Conservation (phyloP, 2,113 vertebrate genomes). For the Pluvianellus socialis region DNA sequence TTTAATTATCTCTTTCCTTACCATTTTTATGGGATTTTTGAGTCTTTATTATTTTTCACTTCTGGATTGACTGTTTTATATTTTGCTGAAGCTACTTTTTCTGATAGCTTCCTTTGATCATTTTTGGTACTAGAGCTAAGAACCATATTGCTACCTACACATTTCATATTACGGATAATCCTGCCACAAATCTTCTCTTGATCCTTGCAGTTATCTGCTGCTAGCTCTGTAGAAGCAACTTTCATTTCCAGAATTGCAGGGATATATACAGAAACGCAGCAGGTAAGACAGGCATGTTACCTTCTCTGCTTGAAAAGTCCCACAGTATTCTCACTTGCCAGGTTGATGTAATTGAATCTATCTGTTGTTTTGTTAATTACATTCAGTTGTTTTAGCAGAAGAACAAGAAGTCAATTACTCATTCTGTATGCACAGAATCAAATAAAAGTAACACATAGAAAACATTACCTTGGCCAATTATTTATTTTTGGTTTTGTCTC, state of each 20-base stretch:
- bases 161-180: background rate
- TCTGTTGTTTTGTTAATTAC: background rate
- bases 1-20: background rate
- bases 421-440: background rate
- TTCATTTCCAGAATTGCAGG: conserved; percentile 31
- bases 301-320: background rate
- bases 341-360: background rate
- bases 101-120: background rate
- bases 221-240: background rate
- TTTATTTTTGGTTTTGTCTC: too few relatives aligned
- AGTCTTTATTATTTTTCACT: background rate
- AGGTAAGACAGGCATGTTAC: background rate
- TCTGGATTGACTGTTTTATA: background rate
- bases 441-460: background rate
- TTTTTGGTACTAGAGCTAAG: conserved; percentile 1
- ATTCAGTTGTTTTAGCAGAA: background rate
- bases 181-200: conserved; percentile 52
- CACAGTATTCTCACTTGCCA: background rate
- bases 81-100: conserved; percentile 7
- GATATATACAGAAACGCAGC: background rate
- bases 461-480: background rate
- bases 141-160: conserved; percentile 12
- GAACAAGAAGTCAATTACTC: background rate
- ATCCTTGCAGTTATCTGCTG: conserved; percentile 26
- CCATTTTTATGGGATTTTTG: background rate